Base-by-base conservation (phyloP, 2,113 vertebrate genomes). In the Nothoprocta pentlandii region DNA sequence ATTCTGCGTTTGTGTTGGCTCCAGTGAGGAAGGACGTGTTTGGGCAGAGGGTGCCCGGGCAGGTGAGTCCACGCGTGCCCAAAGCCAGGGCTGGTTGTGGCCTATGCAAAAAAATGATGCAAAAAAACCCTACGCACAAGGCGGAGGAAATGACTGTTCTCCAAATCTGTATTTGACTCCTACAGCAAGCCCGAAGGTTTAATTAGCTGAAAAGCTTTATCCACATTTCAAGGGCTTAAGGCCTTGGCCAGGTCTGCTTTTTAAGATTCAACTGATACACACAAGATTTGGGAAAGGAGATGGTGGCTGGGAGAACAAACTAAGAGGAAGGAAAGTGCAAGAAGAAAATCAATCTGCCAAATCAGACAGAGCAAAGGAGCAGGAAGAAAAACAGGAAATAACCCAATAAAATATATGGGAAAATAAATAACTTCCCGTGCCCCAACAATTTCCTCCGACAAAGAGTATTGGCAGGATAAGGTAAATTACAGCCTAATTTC, bases 351-450 rank as follows among this genome's bases (percentile, higher is more conserved):
- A 97, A 92, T 96, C 95, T 95, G 93, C 83, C 92, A 95, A 95
- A 95, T 92, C 90, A 93, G 96, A 95, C 93, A 95, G 95, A 89
- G 83, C 83, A 95, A 97, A 95, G 89, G 93, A 96, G 77, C 80
- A 95, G 92, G 93, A 96, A 97, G 95, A 93, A 96, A 97, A 96
- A 94, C 96, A 97, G 96, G 96, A 97, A 97, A 94, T 77, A 96
- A 87, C 90, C 94, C 84, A 93, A 89, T 95, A 95, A 97, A 95
- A 94, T 95, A 90, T 92, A 96, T 88, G 88, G 56, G 88, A 90
- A 96, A 97, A 96, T 95, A 96, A 96, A 97, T 96, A 96, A 92
- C 93, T 92, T 97, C 70, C 83, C 95, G 93, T 80, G 95, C 86
- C 92, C 88, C 88, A 96, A 96, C 83, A 91, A 95, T 96, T 97